phyloP scores from a whole-genome alignment of 2,113 vertebrate genomes.

The Brachyistius frenatus region DNA sequence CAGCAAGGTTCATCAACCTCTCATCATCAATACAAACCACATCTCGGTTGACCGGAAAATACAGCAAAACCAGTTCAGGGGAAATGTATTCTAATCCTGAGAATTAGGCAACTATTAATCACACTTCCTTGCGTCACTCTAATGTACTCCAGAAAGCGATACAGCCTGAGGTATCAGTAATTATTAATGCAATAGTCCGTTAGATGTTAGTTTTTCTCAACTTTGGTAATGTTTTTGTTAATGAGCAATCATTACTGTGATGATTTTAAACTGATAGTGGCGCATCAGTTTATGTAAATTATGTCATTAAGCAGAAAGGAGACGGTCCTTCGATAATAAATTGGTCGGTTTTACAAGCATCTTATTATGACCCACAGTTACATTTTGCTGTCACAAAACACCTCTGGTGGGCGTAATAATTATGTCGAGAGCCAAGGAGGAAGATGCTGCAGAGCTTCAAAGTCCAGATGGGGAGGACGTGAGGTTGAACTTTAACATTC shows the following conservation, averaged over 20 bases:
- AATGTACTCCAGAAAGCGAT: no score
- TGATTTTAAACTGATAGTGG: constrained; percentile 12
- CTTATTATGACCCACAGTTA: constrained; percentile 23
- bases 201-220: background rate
- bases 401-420: constrained; percentile 10
- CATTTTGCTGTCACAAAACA: constrained; percentile 4
- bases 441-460: constrained; percentile 15
- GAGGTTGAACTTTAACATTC: background rate
- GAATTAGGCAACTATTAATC: no score
- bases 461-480: background rate
- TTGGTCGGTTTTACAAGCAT: constrained; percentile 4
- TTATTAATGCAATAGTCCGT: background rate
- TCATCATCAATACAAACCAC: no score
- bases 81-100: no score
- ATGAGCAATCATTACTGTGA: background rate
- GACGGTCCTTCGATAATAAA: background rate
- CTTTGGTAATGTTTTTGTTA: background rate
- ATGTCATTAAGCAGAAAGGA: background rate
- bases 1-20: no score
- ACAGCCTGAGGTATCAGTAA: no score
- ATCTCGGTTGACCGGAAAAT: no score
- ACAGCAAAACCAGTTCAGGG: no score
- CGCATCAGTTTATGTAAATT: background rate
- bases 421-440: background rate
- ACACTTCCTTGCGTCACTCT: no score